Evolutionary conservation across 2,797 vertebrate genomes (phyloP), one percentile per base, ranked within the genome.

Genomic region (Pygocentrus nattereri): DNA sequence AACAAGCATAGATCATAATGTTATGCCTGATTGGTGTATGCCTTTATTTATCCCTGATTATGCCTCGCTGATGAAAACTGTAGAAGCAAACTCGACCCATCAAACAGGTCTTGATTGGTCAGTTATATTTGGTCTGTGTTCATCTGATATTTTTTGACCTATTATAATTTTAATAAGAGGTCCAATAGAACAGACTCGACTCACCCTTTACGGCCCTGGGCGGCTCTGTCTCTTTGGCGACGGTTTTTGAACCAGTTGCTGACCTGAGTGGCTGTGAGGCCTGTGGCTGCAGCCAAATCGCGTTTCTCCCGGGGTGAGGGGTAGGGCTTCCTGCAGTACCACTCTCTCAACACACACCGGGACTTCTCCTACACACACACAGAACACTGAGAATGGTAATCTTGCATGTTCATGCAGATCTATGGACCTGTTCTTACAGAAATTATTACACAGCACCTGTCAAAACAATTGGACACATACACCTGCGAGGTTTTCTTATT

Each of bases 221-320:
- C 82, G 4, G 88, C 89, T 76, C 91, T 85, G 85, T 92, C 91
- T 31, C 91, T 80, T 79, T 92, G 91, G 4, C 88, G 84, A 12
- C 90, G 86, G 85, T 92, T 92, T 89, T 92, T 91, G 86, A 92
- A 92, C 91, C 91, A 90, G 87, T 91, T 92, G 91, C 90, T 92
- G 86, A 92, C 91, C 87, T 92, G 91, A 30, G 89, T 92, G 11
- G 86, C 82, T 5, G 88, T 90, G 75, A 91, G 88, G 21, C 91
- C 90, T 0, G 91, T 91, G 54, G 83, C 85, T 1, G 81, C 76
- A 0, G 90, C 88, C 19, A 92, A 81, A 10, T 91, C 86, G 19
- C 88, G 79, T 54, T 92, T 92, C 78, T 92, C 90, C 30, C 86
- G 82, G 0, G 90, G 91, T 4, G 91, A 94, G 0, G 94, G 94